Conservation (phyloP, 2,797 vertebrate genomes). For the Buceros bicornis region DNA sequence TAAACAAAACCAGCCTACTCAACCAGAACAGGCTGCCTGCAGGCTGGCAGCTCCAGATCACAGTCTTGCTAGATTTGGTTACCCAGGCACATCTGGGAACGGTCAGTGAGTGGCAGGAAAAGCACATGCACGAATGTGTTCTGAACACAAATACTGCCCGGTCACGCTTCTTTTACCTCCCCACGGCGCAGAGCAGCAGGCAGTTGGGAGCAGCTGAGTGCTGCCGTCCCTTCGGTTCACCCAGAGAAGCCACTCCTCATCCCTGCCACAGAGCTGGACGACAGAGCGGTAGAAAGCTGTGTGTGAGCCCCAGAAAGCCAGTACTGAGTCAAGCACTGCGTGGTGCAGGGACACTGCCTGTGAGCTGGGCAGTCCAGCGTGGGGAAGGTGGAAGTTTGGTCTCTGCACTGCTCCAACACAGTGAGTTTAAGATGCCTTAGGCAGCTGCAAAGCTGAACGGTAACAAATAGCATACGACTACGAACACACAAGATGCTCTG, state of each 20-base stretch:
- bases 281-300: neutral
- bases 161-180: neutral
- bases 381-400: neutral
- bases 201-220: neutral
- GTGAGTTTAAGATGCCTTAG: neutral
- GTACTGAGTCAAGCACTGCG: neutral
- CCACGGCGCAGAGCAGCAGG: neutral
- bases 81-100: slow-evolving; percentile 11
- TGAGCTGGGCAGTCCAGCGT: neutral
- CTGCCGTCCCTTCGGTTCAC: neutral
- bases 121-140: neutral
- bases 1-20: neutral
- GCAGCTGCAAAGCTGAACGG: neutral
- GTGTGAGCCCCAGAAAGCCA: neutral
- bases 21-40: slow-evolving; percentile 4
- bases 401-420: neutral
- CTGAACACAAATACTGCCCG: neutral
- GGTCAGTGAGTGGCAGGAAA: neutral
- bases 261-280: neutral
- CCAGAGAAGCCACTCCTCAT: neutral
- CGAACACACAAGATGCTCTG: neutral
- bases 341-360: neutral
- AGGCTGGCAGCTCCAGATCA: slow-evolving; percentile 17
- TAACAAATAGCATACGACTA: neutral
- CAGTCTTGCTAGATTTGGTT: neutral